Evolutionary conservation across 2,797 vertebrate genomes (phyloP).

Genomic region (Sylvia borin): DNA sequence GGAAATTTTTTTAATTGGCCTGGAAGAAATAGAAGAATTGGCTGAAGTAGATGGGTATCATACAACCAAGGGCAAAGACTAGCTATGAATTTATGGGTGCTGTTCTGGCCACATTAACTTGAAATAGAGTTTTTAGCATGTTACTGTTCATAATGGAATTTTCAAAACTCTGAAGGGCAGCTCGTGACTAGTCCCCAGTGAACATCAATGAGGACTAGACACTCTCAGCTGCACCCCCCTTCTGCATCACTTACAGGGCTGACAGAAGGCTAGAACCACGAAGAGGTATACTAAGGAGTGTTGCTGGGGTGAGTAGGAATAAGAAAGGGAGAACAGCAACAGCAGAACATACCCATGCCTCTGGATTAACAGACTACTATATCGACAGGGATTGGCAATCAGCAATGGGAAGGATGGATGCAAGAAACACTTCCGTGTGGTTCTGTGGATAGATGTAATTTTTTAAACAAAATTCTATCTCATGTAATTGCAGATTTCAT

Average conservation of each 20-base stretch:
- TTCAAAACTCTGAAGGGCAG: not conserved
- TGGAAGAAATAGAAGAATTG: not conserved
- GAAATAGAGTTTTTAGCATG: not conserved
- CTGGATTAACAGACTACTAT: slow-evolving; percentile 13
- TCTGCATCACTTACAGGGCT: not conserved
- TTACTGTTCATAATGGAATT: not conserved
- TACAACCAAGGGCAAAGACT: not conserved
- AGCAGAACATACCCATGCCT: slow-evolving; percentile 18
- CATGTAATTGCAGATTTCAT: not conserved
- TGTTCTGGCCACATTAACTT: not conserved
- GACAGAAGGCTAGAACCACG: not conserved
- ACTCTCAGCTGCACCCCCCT: not conserved
- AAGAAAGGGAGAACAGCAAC: slow-evolving; percentile 14
- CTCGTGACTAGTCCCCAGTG: not conserved
- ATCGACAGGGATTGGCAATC: not conserved
- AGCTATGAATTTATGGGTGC: not conserved
- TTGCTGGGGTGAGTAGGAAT: not conserved
- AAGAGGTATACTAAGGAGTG: not conserved
- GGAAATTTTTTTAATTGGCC: not conserved
- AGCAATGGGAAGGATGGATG: not conserved
- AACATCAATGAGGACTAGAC: not conserved
- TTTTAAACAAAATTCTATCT: not conserved
- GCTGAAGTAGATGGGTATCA: not conserved
- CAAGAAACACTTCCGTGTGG: not conserved
- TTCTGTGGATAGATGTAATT: not conserved